phyloP scores from a whole-genome alignment of 1,140 invertebrate genomes.

The Tenebrio molitor region DNA sequence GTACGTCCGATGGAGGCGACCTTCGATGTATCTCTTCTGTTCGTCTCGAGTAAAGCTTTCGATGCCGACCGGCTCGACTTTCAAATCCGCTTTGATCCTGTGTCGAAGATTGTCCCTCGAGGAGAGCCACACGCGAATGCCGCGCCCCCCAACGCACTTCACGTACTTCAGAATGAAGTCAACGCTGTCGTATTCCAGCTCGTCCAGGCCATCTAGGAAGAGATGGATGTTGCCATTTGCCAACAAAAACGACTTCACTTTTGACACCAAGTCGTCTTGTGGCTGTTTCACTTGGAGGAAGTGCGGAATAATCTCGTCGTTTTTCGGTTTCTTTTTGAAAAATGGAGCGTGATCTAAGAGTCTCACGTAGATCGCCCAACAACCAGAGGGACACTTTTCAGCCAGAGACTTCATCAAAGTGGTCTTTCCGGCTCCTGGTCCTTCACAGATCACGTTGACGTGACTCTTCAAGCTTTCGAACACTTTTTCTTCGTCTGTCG shows the following conservation, averaged over 20 bases:
- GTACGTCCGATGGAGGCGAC: neutral
- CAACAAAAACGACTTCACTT: neutral
- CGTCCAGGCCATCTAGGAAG: neutral
- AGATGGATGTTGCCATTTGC: neutral
- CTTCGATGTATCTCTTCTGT: neutral
- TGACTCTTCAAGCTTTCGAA: constrained; percentile 71
- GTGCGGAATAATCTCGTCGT: neutral
- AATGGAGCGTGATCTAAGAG: neutral
- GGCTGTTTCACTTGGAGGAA: neutral
- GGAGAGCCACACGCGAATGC: neutral
- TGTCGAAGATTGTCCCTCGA: neutral
- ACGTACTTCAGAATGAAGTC: neutral
- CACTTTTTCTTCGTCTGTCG: no score
- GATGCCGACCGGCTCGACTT: no score
- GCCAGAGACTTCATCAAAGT: neutral
- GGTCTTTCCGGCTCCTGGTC: neutral
- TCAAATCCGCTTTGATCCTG: no score
- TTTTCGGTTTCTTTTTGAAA: neutral
- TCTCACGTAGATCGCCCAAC: neutral
- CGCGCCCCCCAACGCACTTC: neutral
- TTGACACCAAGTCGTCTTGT: neutral
- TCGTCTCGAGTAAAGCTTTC: neutral
- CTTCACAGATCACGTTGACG: neutral
- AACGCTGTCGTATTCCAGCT: neutral
- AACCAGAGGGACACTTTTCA: neutral